Evolutionary conservation across 2,888 invertebrate species (phyloP), one percentile per base, ranked within the genome.

Genomic region (Exephanes ischioxanthus): DNA sequence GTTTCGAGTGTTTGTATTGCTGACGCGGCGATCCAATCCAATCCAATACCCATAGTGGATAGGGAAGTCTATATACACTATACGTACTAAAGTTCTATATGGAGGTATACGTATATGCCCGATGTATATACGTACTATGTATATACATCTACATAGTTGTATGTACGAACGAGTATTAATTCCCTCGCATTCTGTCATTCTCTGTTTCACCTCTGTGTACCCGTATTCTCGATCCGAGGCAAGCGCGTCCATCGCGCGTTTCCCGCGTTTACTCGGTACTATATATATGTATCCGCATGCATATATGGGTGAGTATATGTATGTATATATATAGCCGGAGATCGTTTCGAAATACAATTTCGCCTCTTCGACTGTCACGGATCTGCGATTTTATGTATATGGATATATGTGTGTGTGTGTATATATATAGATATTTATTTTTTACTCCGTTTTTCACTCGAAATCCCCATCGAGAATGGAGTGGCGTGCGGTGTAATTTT

Each of bases 11-110:
- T 94, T 94, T 94, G 93, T 93, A 93, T 93, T 94, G 93, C 94
- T 94, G 94, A 94, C 93, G 93, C 92, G 93, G 93, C 93, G 92
- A 92, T 93, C 93, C 93, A 93, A 92, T 93, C 93, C 93, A 92
- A 93, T 93, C 91, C 92, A 91, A 90, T 91, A 90, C 91, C 90
- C 91, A 88, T 81, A 85, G 85, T 83, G 84, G 84, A 86, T 86
- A 83, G 86, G 73, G 84, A 80, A 83, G 41, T 75, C 37, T 73
- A 41, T 48, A 48, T 58, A 41, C 41, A 63, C 68, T 61, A 19
- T 66, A 30, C 22, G 19, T 80, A 26, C 9, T 30, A 26, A 37
- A 58, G 16, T 16, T 14, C 6, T 67, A 41, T 75, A 72, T 61
- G 67, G 19, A 71, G 22, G 11, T 19, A 16, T 51, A 22, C 30